These are phyloP conservation scores for Erynnis tages DNA, from an alignment of 2,888 invertebrate genomes.

Conservation along the genomic window DNA sequence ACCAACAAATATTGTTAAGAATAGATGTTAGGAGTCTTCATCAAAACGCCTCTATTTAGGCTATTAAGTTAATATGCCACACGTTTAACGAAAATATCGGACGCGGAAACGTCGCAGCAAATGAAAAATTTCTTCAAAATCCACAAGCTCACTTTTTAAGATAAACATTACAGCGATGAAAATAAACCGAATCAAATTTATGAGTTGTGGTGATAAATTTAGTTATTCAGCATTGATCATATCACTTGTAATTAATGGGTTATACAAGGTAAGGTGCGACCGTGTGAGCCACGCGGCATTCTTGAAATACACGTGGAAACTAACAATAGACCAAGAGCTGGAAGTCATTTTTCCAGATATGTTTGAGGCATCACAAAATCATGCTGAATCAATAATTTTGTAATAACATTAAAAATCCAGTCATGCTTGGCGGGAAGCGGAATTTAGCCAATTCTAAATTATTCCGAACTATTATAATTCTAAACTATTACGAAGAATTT, in stretches of 20 bases:
- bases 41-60: too few species aligned
- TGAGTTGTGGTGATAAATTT: constrained; percentile 22
- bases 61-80: neutral
- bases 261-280: constrained; percentile 13
- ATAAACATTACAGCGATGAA: constrained; percentile 16
- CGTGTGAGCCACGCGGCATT: neutral
- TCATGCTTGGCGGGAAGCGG: too few species aligned
- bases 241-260: constrained; percentile 13
- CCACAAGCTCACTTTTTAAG: constrained; percentile 4
- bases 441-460: too few species aligned
- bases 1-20: too few species aligned
- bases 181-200: constrained; percentile 17
- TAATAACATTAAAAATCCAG: too few species aligned
- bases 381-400: too few species aligned
- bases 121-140: constrained; percentile 8
- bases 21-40: too few species aligned
- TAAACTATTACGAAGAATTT: too few species aligned
- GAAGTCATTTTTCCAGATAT: too few species aligned
- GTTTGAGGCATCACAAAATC: too few species aligned
- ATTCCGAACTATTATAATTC: too few species aligned
- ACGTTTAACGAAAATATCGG: neutral
- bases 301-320: neutral
- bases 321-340: too few species aligned
- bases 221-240: constrained; percentile 3
- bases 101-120: neutral